phyloP scores from a whole-genome alignment of 2,797 vertebrate genomes.

The Onychomys leucogaster region DNA sequence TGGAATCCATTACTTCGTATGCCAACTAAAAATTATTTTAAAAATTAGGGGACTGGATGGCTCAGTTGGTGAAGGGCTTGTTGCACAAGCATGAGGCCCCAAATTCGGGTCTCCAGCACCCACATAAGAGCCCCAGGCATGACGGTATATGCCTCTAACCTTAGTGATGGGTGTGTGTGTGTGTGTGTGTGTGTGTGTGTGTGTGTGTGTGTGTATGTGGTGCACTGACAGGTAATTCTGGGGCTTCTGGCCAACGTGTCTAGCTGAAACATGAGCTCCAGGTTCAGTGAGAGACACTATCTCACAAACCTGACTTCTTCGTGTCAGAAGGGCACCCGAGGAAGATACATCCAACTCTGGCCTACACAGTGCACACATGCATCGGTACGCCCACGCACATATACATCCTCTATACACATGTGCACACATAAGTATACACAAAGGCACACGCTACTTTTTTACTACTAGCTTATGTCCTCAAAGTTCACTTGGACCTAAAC shows the following conservation, averaged over 20 bases:
- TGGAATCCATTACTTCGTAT: neutral
- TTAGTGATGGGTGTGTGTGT: neutral
- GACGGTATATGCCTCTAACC: neutral
- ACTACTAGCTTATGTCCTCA: neutral
- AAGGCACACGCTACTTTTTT: neutral
- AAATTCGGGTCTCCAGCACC: neutral
- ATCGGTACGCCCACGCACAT: no score
- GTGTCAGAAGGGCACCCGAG: neutral
- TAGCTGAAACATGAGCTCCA: neutral
- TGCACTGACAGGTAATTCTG: neutral
- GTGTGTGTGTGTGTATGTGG: neutral
- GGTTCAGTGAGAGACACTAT: neutral
- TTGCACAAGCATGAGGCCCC: no score
- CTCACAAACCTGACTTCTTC: no score
- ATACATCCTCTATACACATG: neutral
- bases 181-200: neutral
- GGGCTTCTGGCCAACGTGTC: neutral
- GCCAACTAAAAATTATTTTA: neutral
- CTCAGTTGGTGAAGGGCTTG: neutral
- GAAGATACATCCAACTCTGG: neutral
- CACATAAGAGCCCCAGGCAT: neutral
- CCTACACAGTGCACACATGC: neutral
- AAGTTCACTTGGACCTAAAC: neutral
- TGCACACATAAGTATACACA: neutral
- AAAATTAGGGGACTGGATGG: neutral